Evolutionary conservation across 2,797 vertebrate genomes (phyloP), one percentile per base, ranked within the genome.

Genomic region (Capromys pilorides): DNA sequence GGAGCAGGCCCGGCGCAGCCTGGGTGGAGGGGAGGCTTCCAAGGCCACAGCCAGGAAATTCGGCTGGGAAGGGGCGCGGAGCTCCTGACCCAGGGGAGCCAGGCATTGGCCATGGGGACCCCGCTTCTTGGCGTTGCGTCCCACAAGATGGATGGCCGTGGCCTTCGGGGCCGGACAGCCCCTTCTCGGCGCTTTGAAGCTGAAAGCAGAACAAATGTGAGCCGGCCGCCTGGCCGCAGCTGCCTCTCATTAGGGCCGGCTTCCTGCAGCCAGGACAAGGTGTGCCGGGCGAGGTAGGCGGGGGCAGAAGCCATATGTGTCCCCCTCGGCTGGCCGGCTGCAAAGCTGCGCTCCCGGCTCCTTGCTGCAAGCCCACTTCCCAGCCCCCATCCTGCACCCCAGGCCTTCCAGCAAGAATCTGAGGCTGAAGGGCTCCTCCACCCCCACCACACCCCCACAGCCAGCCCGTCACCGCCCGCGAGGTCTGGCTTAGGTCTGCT

Each of bases 191-290:
- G 85, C 97, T 98, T 98, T 98, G 97, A 98, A 98, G 97, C 95
- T 96, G 97, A 97, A 71, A 97, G 97, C 97, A 98, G 98, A 98
- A 98, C 98, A 96, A 98, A 98, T 98, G 98, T 80, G 97, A 95
- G 94, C 92, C 80, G 92, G 96, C 92, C 86, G 95, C 95, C 97
- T 49, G 31, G 78, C 83, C 89, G 84, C 98, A 98, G 97, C 98
- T 98, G 98, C 97, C 64, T 98, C 91, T 97, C 96, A 97, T 98
- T 98, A 98, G 97, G 69, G 94, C 94, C 94, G 64, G 93, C 97
- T 98, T 98, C 97, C 73, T 87, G 96, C 93, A 71, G 94, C 69
- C 95, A 87, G 97, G 89, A 94, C 96, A 31, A 95, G 97, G 85
- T 94, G 93, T 94, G 95, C 96, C 45, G 45, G 64, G 13, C 2